Conservation (phyloP, 2,888 invertebrate genomes). For the Melinopterus prodromus region DNA sequence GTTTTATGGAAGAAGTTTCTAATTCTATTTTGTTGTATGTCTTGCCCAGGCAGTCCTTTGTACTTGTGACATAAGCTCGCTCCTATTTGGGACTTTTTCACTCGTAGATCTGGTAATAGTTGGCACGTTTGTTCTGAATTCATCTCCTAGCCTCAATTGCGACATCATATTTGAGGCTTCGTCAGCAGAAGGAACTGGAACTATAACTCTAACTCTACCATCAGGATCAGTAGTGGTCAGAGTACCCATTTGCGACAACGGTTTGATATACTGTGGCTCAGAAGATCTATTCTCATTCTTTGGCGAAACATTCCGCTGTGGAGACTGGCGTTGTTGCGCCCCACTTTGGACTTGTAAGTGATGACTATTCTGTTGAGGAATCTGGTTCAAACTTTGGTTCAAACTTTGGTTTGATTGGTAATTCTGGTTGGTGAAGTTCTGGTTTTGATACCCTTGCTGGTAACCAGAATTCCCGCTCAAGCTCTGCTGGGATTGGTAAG, state of each 20-base stretch:
- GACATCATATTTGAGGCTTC: constrained; percentile 57
- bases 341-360: constrained; percentile 39
- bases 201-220: constrained; percentile 69
- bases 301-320: constrained; percentile 33
- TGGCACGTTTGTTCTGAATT: constrained; percentile 66
- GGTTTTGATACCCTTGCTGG: constrained; percentile 18
- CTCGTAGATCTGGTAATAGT: constrained; percentile 82
- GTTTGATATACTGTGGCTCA: constrained; percentile 70
- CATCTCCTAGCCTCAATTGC: constrained; percentile 67
- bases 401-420: constrained; percentile 33
- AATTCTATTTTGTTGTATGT: constrained; percentile 81
- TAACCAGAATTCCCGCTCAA: constrained; percentile 35
- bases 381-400: constrained; percentile 31
- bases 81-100: constrained; percentile 85
- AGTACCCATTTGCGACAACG: constrained; percentile 70
- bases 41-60: constrained; percentile 85
- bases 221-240: constrained; percentile 69
- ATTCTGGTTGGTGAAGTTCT: constrained; percentile 32
- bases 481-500: constrained; percentile 42
- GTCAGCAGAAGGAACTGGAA: constrained; percentile 63
- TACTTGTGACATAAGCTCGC: constrained; percentile 85
- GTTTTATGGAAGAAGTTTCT: not conserved
- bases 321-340: constrained; percentile 39
- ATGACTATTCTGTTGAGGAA: constrained; percentile 39
- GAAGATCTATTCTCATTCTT: constrained; percentile 27